A percentile compares a stretch with the other conserved stretches of the same genome.
Conservation (phyloP, 1,140 invertebrate species). For the Trissolcus basalis region DNA sequence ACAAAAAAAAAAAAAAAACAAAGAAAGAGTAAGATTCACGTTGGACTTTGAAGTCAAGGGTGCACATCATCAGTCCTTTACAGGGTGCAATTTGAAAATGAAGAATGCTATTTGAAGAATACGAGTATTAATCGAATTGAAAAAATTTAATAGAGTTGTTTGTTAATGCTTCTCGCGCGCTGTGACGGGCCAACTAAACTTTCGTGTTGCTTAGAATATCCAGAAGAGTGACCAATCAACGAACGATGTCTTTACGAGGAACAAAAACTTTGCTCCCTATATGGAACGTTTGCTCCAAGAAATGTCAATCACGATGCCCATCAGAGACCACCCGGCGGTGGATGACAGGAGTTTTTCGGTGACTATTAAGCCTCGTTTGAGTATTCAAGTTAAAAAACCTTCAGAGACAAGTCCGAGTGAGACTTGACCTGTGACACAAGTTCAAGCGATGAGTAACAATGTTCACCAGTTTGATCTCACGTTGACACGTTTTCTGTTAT, state of each 20-base stretch:
- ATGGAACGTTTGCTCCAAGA: slow-evolving; percentile 86
- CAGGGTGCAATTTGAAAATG: slow-evolving; percentile 4
- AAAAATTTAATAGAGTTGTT: no score
- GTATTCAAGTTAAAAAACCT: slow-evolving; percentile 28
- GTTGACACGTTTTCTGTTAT: no score
- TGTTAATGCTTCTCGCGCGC: not conserved
- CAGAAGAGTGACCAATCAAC: slow-evolving; percentile 71
- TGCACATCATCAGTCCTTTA: slow-evolving; percentile 1
- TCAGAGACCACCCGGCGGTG: slow-evolving; percentile 70
- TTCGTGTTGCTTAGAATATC: slow-evolving; percentile 66
- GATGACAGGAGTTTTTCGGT: slow-evolving; percentile 77
- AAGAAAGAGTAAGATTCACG: slow-evolving; percentile 1
- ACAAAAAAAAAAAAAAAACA: not conserved
- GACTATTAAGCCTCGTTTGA: slow-evolving; percentile 73
- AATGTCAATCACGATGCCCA: slow-evolving; percentile 76
- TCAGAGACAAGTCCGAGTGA: not conserved
- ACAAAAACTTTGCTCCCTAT: slow-evolving; percentile 83
- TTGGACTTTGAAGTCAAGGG: slow-evolving; percentile 1
- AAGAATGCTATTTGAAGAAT: not conserved
- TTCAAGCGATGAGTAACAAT: not conserved
- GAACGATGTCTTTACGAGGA: slow-evolving; percentile 79
- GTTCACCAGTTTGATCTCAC: no score
- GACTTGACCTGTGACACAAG: slow-evolving; percentile 5
- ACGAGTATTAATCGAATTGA: not conserved
- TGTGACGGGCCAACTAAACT: slow-evolving; percentile 45